Evolutionary conservation across 2,113 vertebrate genomes (phyloP).

Genomic region (Onychostruthus taczanowskii): DNA sequence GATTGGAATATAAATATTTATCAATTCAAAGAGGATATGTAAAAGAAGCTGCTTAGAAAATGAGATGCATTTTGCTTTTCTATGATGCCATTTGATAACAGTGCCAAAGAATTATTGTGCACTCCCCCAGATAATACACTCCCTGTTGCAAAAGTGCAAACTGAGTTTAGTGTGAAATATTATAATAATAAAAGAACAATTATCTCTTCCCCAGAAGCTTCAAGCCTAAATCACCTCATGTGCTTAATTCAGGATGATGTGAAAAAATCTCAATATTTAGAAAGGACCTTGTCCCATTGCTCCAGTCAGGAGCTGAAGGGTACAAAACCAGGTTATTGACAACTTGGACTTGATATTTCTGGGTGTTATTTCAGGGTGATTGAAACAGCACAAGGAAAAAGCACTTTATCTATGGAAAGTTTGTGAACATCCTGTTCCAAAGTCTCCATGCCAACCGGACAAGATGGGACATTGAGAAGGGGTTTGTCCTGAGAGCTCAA

Average conservation of each 20-base stretch:
- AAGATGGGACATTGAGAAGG: background rate
- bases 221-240: background rate
- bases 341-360: background rate
- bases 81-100: conserved; percentile 48
- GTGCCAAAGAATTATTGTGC: conserved; percentile 41
- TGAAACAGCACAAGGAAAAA: background rate
- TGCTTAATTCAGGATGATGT: background rate
- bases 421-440: background rate
- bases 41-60: conserved; percentile 54
- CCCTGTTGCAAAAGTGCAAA: background rate
- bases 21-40: conserved; percentile 26
- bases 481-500: background rate
- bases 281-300: background rate
- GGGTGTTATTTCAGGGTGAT: background rate
- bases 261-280: background rate
- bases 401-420: background rate
- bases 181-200: conserved; percentile 42
- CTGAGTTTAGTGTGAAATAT: conserved; percentile 43
- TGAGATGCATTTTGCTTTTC: conserved; percentile 44
- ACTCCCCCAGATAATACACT: conserved; percentile 15
- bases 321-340: background rate
- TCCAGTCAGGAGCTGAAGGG: background rate
- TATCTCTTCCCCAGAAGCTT: background rate
- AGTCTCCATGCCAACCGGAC: rapidly evolving
- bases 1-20: conserved; percentile 42